These are phyloP conservation scores for Macaria liturata DNA, from an alignment of 2,888 invertebrate species.

Conservation along the genomic window DNA sequence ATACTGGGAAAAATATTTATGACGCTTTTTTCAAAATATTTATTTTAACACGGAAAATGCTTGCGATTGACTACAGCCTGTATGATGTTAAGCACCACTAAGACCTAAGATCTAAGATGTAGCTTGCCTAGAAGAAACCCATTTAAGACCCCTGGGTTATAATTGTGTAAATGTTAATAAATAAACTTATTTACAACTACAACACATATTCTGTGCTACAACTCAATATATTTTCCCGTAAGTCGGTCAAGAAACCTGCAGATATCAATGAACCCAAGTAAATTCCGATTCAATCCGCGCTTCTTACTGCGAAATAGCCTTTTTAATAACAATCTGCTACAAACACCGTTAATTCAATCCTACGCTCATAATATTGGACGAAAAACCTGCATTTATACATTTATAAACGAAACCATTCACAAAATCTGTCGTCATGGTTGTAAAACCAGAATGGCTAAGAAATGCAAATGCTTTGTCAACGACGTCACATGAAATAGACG, in stretches of 20 bases:
- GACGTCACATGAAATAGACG: no score
- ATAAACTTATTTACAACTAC: no score
- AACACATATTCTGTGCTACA: no score
- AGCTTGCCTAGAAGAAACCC: no score
- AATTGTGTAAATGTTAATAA: no score
- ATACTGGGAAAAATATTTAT: no score
- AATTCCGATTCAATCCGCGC: conserved; percentile 1
- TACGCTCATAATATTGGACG: conserved; percentile 10
- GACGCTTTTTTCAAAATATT: no score
- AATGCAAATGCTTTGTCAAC: conserved; percentile 15
- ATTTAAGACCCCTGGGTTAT: no score
- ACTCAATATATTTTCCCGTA: background rate
- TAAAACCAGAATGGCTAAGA: conserved; percentile 16
- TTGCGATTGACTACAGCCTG: no score
- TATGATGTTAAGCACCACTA: no score
- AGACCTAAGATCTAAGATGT: no score
- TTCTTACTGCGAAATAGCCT: background rate
- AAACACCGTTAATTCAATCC: conserved; percentile 16
- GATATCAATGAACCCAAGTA: background rate
- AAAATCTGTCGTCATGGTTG: conserved; percentile 11
- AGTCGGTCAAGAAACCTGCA: background rate
- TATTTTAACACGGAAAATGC: no score
- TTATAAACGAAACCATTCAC: conserved; percentile 18
- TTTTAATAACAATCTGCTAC: conserved; percentile 6
- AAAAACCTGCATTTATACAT: conserved; percentile 10